Percentiles rank a stretch among this genome's conserved stretches.
These are phyloP conservation scores for Phthorimaea operculella DNA, from an alignment of 1,140 invertebrate genomes.

Conservation along the genomic window DNA sequence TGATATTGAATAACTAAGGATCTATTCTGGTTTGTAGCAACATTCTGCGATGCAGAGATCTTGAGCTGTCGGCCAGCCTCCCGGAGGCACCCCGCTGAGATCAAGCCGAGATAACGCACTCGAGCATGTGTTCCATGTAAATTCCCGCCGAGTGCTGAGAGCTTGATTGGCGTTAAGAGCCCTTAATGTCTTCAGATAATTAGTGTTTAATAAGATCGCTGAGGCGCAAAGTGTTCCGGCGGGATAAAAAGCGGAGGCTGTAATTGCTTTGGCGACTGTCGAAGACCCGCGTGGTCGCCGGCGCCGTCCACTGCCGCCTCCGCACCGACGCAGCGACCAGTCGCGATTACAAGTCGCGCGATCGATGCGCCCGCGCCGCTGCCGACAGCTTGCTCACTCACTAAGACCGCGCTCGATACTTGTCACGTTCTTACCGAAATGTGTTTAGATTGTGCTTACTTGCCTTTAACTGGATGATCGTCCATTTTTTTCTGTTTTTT, in stretches of 20 bases:
- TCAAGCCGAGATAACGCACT: too few relatives aligned
- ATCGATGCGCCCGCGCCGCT: slow-evolving; percentile 16
- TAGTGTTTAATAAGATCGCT: slow-evolving; percentile 13
- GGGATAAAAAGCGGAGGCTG: slow-evolving; percentile 5
- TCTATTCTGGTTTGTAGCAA: too few relatives aligned
- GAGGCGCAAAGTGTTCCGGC: slow-evolving; percentile 13
- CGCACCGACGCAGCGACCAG: slow-evolving; percentile 15
- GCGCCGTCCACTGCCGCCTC: slow-evolving; percentile 1
- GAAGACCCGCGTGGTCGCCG: neutral
- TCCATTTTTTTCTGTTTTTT: too few relatives aligned
- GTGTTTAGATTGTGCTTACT: too few relatives aligned
- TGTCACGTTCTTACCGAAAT: too few relatives aligned
- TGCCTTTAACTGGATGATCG: too few relatives aligned
- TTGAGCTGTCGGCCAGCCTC: too few relatives aligned
- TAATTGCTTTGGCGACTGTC: neutral
- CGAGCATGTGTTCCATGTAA: neutral
- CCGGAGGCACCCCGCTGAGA: too few relatives aligned
- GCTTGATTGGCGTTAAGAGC: slow-evolving; percentile 2
- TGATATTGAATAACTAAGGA: too few relatives aligned
- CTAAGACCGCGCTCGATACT: neutral
- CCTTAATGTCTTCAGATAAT: slow-evolving; percentile 20
- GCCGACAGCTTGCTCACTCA: slow-evolving; percentile 22
- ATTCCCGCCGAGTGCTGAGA: neutral
- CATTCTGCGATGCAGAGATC: too few relatives aligned
- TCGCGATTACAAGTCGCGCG: slow-evolving; percentile 45